Base-by-base conservation (phyloP, 2,797 vertebrate species). In the Pangasius macronema region DNA sequence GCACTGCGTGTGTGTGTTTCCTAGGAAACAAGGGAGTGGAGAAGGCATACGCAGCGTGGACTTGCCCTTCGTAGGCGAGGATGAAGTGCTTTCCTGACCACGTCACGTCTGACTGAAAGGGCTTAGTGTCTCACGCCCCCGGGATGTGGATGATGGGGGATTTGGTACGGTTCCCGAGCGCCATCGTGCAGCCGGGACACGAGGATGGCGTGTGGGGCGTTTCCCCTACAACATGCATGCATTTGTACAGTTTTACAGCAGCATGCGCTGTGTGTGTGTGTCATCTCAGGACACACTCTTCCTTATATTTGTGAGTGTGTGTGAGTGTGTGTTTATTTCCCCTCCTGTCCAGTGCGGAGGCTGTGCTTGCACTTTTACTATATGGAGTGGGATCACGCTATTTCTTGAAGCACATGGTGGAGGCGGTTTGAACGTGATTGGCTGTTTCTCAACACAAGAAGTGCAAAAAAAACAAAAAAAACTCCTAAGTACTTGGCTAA, bases 1-100 rank as follows among this genome's bases (percentile, higher is more conserved):
- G 72, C 89, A 61, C 57, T 55, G 30, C 20, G 59, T n/a, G 24
- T 88, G 7, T 93, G 82, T 91, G 92, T 94, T 91, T 85, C 95
- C 93, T 95, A 99, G 98, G 95, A 98, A 98, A 92, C 97, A 97
- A 94, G 95, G 96, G 95, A 97, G 97, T 1, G 95, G 96, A 86
- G 98, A 99, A 77, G 95, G 95, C 83, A 91, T 95, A 90, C 96
- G 90, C 91, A 96, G 94, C 88, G 91, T 95, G 57, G 96, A 97
- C 84, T 94, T 97, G 91, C 96, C 97, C 92, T 96, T 96, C 2
- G 94, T 95, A 88, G 97, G 96, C 91, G 97, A 97, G 91, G 96
- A 99, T 67, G 97, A 98, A 91, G 94, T 96, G 90, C 96, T 97
- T 89, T 97, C 96, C 20, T 99, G 97, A 99, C 94, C 8, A 92